Conservation (phyloP, 2,888 invertebrate species). For the Altica lythri region DNA sequence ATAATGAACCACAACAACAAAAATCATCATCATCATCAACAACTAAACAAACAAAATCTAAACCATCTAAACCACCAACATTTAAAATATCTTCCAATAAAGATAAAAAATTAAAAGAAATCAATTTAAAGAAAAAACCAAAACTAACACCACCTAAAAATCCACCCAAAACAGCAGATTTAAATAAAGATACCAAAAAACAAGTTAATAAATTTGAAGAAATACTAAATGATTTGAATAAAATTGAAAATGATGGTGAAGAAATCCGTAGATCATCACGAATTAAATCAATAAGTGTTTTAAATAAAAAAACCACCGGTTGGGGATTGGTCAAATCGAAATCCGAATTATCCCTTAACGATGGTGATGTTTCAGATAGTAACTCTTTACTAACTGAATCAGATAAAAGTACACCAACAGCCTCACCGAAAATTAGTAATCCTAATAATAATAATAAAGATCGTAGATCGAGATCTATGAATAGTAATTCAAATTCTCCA, state of each 20-base stretch:
- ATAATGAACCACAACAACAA: not conserved
- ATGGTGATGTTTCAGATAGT: slow-evolving; percentile 62
- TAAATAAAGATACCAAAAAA: too few species aligned
- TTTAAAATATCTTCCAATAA: slow-evolving; percentile 17
- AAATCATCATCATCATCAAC: not conserved
- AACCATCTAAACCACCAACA: slow-evolving; percentile 18
- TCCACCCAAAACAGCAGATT: slow-evolving; percentile 17
- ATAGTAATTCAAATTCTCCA: slow-evolving; percentile 20
- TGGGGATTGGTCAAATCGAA: slow-evolving; percentile 65
- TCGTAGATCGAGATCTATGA: slow-evolving; percentile 32
- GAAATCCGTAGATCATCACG: slow-evolving; percentile 72
- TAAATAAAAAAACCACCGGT: slow-evolving; percentile 69
- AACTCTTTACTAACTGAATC: slow-evolving; percentile 50
- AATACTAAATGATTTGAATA: slow-evolving; percentile 9
- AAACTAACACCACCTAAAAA: slow-evolving; percentile 7
- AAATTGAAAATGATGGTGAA: slow-evolving; percentile 27
- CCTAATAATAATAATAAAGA: slow-evolving; percentile 33
- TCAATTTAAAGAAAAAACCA: slow-evolving; percentile 16
- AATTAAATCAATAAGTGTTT: slow-evolving; percentile 74
- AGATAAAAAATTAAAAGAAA: slow-evolving; percentile 18
- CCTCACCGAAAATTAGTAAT: slow-evolving; percentile 35
- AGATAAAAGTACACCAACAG: slow-evolving; percentile 37
- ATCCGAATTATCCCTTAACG: slow-evolving; percentile 55
- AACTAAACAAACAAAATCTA: slow-evolving; percentile 14
- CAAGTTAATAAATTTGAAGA: slow-evolving; percentile 20